phyloP scores from a whole-genome alignment of 2,113 vertebrate species.

The Crotophaga sulcirostris region DNA sequence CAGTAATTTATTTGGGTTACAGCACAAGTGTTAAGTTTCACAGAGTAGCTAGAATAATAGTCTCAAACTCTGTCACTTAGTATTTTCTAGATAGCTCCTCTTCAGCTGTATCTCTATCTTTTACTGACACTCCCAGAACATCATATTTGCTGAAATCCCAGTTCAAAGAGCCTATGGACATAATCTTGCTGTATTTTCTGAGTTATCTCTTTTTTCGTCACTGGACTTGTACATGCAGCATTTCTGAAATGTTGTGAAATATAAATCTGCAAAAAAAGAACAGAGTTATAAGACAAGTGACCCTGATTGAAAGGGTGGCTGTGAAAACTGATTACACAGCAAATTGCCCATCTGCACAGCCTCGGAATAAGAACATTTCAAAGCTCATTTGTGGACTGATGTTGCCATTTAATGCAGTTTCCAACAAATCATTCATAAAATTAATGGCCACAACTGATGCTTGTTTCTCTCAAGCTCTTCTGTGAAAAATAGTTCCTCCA shows the following conservation, averaged over 20 bases:
- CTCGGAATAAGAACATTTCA: neutral
- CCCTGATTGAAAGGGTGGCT: neutral
- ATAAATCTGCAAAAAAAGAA: conserved; percentile 1
- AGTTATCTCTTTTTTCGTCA: neutral
- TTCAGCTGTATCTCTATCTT: neutral
- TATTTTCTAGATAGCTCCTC: neutral
- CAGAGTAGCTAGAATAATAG: neutral
- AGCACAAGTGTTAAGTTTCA: neutral
- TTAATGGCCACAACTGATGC: conserved; percentile 16
- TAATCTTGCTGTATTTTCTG: neutral
- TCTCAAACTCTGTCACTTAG: neutral
- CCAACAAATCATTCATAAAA: conserved; percentile 48
- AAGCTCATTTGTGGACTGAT: conserved; percentile 42
- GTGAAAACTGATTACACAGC: conserved; percentile 41
- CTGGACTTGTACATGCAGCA: neutral
- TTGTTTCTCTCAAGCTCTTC: neutral
- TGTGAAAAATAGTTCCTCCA: neutral
- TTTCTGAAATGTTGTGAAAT: conserved; percentile 1
- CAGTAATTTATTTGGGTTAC: neutral
- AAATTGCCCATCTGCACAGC: conserved; percentile 40
- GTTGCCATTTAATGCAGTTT: conserved; percentile 39
- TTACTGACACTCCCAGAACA: neutral
- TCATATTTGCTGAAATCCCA: neutral
- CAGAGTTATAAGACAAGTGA: neutral
- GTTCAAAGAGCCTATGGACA: neutral